Evolutionary conservation across 2,797 vertebrate genomes (phyloP), one percentile per base, ranked within the genome.

Genomic region (Falco novaeseelandiae): DNA sequence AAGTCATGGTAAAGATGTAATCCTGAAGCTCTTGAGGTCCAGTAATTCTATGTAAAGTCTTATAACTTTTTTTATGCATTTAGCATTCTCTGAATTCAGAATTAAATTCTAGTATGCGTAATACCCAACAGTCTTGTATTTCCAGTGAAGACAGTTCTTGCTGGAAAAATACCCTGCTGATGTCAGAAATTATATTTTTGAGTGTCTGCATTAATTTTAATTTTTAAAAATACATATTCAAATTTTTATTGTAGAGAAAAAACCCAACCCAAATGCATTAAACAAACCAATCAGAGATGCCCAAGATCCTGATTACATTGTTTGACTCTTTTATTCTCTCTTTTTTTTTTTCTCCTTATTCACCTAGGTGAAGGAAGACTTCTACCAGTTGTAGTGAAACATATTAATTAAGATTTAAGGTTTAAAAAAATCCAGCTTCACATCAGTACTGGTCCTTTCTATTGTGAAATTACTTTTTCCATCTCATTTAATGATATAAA

Each of bases 401-500:
- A 82, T 34, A 94, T 46, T 78, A 32, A 88, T 91, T 93, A 83
- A 77, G 51, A 93, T 27, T 55, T 66, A 49, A 74, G 30, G 5
- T 40, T 80, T 58, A 29, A 87, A 85, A 79, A 67, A 93, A 71
- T n/a, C 12, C 54, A 83, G 8, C 32, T 91, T 96, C 40, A 82
- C 77, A 90, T 83, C 87, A 90, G 52, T 92, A 72, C 44, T 89
- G 17, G 14, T 82, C 25, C 42, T 71, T 92, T 96, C 63, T 92
- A n/a, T 90, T 89, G 71, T 94, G 87, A 95, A 95, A 97, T 90
- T 91, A 87, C 25, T 96, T 96, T 97, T 91, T 69, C 78, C 58
- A 93, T 52, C 51, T 96, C 77, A 92, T 95, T 97, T 97, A 87
- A 40, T 76, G 69, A 74, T 22, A 82, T 85, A 71, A 89, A 79